These are phyloP conservation scores for Leptinotarsa texana DNA, from an alignment of 1,140 invertebrate species.

Conservation along the genomic window DNA sequence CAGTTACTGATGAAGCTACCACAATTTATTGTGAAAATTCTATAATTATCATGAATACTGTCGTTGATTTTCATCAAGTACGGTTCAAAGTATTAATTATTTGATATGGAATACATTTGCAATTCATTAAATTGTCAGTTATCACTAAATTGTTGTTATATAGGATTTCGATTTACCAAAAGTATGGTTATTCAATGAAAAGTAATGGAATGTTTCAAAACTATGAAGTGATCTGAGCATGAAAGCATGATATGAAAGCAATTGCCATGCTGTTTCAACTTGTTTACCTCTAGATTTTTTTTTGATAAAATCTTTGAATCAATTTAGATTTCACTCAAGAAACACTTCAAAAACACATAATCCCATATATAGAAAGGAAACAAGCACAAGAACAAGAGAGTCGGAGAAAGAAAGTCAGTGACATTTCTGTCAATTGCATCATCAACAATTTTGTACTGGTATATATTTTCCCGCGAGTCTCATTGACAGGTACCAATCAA, in stretches of 20 bases:
- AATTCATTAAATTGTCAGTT: too few relatives aligned
- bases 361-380: not conserved
- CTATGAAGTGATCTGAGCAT: not conserved
- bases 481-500: slow-evolving; percentile 1
- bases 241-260: not conserved
- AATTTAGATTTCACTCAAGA: not conserved
- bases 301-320: not conserved
- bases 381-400: slow-evolving; percentile 10
- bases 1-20: too few relatives aligned
- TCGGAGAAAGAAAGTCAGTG: slow-evolving; percentile 6
- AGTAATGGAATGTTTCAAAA: not conserved
- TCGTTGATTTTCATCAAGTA: too few relatives aligned
- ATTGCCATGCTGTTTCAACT: slow-evolving; percentile 13
- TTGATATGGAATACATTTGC: too few relatives aligned
- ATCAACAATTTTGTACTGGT: not conserved
- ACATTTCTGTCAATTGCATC: not conserved
- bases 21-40: too few relatives aligned
- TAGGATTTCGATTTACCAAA: too few relatives aligned
- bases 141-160: too few relatives aligned
- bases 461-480: not conserved
- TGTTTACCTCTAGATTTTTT: slow-evolving; percentile 13
- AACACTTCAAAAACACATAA: not conserved
- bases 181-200: too few relatives aligned
- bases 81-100: too few relatives aligned
- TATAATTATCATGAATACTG: too few relatives aligned